Conservation (phyloP, 2,888 invertebrate genomes). For the Drosophila acutilabella region DNA sequence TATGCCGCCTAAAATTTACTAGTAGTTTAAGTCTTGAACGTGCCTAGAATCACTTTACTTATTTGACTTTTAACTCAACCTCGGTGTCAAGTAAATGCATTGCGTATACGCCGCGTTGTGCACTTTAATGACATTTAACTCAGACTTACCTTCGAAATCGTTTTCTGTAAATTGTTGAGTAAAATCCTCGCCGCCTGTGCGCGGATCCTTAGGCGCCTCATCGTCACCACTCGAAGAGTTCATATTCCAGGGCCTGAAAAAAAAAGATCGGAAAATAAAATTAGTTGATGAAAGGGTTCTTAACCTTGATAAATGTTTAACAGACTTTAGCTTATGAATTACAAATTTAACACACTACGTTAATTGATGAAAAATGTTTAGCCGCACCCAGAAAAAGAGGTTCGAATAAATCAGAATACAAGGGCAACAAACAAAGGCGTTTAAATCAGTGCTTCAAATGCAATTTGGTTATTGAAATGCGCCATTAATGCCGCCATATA, state of each 20-base stretch:
- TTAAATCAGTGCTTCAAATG: slow-evolving; percentile 9
- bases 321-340: slow-evolving; percentile 15
- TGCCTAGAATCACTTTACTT: slow-evolving; percentile 26
- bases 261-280: slow-evolving; percentile 9
- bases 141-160: slow-evolving; percentile 92
- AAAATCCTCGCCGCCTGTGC: slow-evolving; percentile 89
- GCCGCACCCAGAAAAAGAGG: slow-evolving; percentile 1
- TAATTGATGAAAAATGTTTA: slow-evolving; percentile 13
- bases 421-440: slow-evolving; percentile 1
- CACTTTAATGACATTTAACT: slow-evolving; percentile 7
- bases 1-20: slow-evolving; percentile 17
- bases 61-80: slow-evolving; percentile 13
- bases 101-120: slow-evolving; percentile 49
- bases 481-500: slow-evolving; percentile 21
- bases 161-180: slow-evolving; percentile 93
- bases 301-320: not conserved
- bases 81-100: slow-evolving; percentile 28
- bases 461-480: slow-evolving; percentile 48
- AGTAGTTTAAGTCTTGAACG: slow-evolving; percentile 18
- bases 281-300: slow-evolving; percentile 13
- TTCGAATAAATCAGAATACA: not conserved
- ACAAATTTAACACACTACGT: slow-evolving; percentile 5
- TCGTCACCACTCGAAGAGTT: slow-evolving; percentile 87
- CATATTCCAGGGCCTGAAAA: slow-evolving; percentile 87
- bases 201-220: slow-evolving; percentile 95